phyloP scores from a whole-genome alignment of 2,888 invertebrate species.

The Xanthorhoe designata region DNA sequence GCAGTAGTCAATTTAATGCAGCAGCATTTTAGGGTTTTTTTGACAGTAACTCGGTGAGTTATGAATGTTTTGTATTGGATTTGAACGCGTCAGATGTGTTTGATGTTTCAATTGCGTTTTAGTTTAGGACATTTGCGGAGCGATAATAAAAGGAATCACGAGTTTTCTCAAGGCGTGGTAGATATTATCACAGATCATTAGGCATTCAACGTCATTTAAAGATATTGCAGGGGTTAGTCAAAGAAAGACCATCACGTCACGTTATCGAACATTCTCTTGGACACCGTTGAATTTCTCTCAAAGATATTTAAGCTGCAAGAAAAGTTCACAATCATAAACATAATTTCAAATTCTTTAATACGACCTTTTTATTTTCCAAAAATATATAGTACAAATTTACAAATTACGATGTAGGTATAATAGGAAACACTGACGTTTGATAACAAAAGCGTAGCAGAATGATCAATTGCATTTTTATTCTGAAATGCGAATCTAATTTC shows the following conservation, averaged over 20 bases:
- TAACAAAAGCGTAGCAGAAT: background rate
- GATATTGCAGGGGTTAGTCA: too few relatives aligned
- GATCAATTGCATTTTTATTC: conserved; percentile 10
- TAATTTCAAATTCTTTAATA: too few relatives aligned
- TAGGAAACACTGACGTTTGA: background rate
- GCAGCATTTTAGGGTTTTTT: conserved; percentile 58
- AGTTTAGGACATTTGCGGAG: background rate
- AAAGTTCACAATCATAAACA: too few relatives aligned
- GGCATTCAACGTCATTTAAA: too few relatives aligned
- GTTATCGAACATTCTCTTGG: too few relatives aligned
- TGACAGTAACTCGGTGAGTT: conserved; percentile 55
- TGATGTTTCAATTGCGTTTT: conserved; percentile 17
- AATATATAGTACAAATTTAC: conserved; percentile 19
- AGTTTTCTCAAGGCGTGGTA: background rate
- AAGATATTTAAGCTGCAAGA: too few relatives aligned
- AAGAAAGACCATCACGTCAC: too few relatives aligned
- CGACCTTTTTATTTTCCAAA: too few relatives aligned
- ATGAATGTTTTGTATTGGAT: conserved; percentile 60
- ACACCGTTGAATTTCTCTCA: too few relatives aligned
- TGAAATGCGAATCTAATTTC: conserved; percentile 17
- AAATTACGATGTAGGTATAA: background rate
- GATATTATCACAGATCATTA: too few relatives aligned
- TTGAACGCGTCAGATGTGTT: conserved; percentile 53
- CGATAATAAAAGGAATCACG: background rate
- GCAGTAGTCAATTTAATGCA: conserved; percentile 64